These are phyloP conservation scores for Hemicordylus capensis DNA, from an alignment of 2,113 vertebrate species.

Conservation along the genomic window DNA sequence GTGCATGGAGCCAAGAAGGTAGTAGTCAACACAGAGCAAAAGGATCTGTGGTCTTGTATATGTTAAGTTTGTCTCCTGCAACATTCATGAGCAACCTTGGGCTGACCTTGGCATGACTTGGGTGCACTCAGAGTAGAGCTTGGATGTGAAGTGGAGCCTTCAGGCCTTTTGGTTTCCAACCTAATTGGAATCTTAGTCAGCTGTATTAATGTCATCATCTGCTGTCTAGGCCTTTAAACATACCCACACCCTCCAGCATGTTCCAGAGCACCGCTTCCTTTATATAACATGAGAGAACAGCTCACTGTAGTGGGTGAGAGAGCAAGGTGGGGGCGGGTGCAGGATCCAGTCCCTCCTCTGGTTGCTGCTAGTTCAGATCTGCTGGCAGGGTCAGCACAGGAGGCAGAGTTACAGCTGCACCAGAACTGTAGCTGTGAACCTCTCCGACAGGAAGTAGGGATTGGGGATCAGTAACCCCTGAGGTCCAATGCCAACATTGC, in stretches of 20 bases:
- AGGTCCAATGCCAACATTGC: too few relatives aligned
- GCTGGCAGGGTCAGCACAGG: neutral
- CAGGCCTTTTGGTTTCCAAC: neutral
- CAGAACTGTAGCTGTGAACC: neutral
- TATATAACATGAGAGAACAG: neutral
- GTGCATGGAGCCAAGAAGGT: neutral
- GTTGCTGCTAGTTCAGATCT: neutral
- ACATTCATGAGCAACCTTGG: neutral
- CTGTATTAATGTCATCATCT: neutral
- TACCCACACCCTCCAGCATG: neutral
- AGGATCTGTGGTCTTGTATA: neutral
- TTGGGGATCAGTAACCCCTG: too few relatives aligned
- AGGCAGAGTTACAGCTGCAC: neutral
- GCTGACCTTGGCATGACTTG: constrained; percentile 3
- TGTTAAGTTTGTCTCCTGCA: neutral
- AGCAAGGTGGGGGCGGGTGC: neutral
- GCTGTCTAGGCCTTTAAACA: neutral
- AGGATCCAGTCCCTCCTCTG: neutral
- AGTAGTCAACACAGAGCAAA: neutral
- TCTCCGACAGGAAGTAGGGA: neutral
- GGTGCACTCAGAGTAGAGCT: neutral
- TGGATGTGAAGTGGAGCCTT: neutral
- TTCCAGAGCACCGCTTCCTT: neutral
- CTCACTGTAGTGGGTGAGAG: neutral
- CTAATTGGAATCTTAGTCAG: neutral